Evolutionary conservation across 2,113 vertebrate genomes (phyloP).

Genomic region (Zeus faber): DNA sequence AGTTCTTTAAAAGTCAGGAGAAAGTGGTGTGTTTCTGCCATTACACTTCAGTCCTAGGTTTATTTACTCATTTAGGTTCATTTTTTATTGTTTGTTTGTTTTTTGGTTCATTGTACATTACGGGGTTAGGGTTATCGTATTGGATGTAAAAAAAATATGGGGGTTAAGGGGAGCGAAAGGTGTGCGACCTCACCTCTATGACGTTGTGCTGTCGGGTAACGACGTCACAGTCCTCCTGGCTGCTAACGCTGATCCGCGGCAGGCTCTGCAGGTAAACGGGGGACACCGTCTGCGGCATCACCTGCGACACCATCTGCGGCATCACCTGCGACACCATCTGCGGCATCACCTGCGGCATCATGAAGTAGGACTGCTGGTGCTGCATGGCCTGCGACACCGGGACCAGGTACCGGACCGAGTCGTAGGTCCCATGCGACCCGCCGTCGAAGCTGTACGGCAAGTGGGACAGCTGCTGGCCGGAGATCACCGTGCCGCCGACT

Average conservation of each 20-base stretch:
- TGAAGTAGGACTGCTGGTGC: slow-evolving; percentile 8
- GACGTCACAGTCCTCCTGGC: slow-evolving; percentile 25
- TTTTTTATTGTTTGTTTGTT: no score
- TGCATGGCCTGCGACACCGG: slow-evolving; percentile 36
- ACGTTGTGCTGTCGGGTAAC: slow-evolving; percentile 1
- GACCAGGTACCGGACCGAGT: slow-evolving; percentile 53
- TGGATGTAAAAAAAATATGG: no score
- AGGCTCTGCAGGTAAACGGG: slow-evolving; percentile 38
- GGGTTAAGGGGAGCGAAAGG: no score
- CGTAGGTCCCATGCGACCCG: slow-evolving; percentile 28
- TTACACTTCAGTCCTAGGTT: no score
- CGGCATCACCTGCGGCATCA: slow-evolving; percentile 1
- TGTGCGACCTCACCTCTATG: slow-evolving; percentile 13
- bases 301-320: slow-evolving; percentile 27
- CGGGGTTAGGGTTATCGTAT: no score
- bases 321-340: slow-evolving; percentile 1
- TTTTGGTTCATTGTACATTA: no score
- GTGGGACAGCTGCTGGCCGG: not conserved
- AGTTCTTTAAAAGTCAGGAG: no score
- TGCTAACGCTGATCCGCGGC: slow-evolving; percentile 17
- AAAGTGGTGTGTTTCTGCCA: no score
- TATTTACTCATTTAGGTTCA: no score
- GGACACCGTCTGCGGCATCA: no score
- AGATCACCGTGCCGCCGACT: not conserved
- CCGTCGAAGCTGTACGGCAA: not conserved